Conservation (phyloP, 2,113 vertebrate species). For the Microcebus jonahi region DNA sequence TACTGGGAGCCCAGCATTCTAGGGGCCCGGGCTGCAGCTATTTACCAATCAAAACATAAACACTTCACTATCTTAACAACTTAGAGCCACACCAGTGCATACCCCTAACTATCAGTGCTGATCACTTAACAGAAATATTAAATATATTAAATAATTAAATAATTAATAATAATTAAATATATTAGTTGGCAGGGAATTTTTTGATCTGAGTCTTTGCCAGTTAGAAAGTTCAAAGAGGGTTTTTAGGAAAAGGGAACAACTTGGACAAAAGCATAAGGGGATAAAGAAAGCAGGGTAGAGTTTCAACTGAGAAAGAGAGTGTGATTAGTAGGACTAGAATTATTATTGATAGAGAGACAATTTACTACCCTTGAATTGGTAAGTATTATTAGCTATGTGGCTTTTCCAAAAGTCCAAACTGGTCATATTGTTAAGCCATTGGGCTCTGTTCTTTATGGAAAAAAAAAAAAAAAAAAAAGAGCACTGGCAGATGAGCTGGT, state of each 20-base stretch:
- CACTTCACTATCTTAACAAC: constrained; percentile 12
- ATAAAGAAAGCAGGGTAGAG: neutral
- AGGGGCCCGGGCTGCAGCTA: neutral
- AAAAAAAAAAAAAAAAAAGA: neutral
- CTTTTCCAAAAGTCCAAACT: constrained; percentile 18
- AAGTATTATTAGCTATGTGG: neutral
- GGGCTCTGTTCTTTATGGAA: neutral
- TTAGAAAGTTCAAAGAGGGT: neutral
- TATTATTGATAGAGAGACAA: neutral
- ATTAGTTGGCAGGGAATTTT: neutral
- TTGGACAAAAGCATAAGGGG: neutral
- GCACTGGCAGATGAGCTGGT: neutral
- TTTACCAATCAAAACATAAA: neutral
- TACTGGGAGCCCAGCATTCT: neutral
- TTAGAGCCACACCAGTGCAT: neutral
- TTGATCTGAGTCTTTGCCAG: neutral
- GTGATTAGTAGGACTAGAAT: neutral
- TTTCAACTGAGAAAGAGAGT: neutral
- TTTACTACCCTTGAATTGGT: neutral
- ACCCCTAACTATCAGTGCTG: neutral
- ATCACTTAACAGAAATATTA: neutral
- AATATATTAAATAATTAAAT: too few species aligned
- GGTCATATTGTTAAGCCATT: neutral
- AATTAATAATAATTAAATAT: too few species aligned
- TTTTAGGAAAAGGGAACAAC: neutral